These are phyloP conservation scores for Allenopithecus nigroviridis DNA, from an alignment of 2,797 vertebrate species.

Conservation along the genomic window DNA sequence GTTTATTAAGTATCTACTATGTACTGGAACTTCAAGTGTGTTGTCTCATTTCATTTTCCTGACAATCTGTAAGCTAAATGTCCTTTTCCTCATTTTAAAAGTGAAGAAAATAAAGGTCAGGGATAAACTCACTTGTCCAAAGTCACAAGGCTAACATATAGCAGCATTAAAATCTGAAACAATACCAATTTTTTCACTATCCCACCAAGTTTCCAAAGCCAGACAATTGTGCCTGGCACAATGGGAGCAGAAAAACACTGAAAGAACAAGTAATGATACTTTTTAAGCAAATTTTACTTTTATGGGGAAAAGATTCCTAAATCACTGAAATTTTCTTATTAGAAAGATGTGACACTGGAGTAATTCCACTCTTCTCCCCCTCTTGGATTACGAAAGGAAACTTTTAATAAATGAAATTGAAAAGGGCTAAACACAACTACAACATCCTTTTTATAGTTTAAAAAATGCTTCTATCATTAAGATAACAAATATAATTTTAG, in stretches of 20 bases:
- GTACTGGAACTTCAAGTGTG: background rate
- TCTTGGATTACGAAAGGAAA: slow-evolving; percentile 34
- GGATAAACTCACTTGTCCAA: background rate
- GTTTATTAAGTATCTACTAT: background rate
- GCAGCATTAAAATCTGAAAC: background rate
- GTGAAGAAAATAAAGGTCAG: background rate
- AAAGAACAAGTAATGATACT: background rate
- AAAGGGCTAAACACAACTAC: background rate
- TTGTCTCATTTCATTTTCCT: background rate
- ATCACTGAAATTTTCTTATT: slow-evolving; percentile 2
- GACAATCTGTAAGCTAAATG: background rate
- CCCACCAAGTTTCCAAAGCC: background rate
- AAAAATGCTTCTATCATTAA: slow-evolving; percentile 13
- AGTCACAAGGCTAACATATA: background rate
- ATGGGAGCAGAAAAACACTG: background rate
- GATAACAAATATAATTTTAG: slow-evolving; percentile 27
- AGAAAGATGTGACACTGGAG: background rate
- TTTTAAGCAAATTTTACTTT: slow-evolving; percentile 38
- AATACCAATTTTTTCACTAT: background rate
- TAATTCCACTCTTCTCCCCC: slow-evolving; percentile 5
- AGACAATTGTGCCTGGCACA: background rate
- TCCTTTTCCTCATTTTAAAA: background rate
- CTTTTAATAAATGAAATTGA: slow-evolving; percentile 38
- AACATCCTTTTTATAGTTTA: slow-evolving; percentile 31
- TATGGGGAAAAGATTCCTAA: background rate